These are phyloP conservation scores for Myzus persicae DNA, from an alignment of 1,140 invertebrate species.

Conservation along the genomic window DNA sequence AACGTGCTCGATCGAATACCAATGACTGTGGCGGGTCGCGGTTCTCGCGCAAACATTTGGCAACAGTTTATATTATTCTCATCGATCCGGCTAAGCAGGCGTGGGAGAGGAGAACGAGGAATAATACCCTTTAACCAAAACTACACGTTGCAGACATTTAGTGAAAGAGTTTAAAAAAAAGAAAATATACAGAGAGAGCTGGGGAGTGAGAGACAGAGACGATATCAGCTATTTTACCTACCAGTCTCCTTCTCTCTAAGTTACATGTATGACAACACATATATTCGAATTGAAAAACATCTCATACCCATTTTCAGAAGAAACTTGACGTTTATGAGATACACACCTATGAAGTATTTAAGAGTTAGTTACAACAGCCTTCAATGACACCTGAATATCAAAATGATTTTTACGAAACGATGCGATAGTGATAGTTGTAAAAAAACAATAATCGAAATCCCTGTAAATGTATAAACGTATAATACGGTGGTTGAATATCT, in stretches of 20 bases:
- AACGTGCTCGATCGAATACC: not conserved
- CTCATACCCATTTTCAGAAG: not conserved
- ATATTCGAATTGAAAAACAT: not conserved
- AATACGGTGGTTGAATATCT: not conserved
- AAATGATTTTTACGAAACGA: not conserved
- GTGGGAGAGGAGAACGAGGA: not conserved
- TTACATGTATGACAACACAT: not conserved
- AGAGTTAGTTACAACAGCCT: not conserved
- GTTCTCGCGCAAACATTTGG: not conserved
- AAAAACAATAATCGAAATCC: not conserved
- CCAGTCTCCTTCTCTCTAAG: not conserved
- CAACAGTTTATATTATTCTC: conserved; percentile 17
- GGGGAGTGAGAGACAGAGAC: not conserved
- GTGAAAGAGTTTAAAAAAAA: not conserved
- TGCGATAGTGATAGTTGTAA: not conserved
- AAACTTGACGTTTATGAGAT: not conserved
- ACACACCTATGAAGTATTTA: too few relatives aligned
- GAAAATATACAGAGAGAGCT: not conserved
- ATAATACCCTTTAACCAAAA: not conserved
- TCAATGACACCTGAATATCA: not conserved
- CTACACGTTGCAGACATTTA: not conserved
- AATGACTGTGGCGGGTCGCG: not conserved
- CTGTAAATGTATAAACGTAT: not conserved
- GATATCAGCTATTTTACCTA: not conserved
- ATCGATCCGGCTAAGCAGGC: not conserved